phyloP scores from a whole-genome alignment of 2,113 vertebrate species.

The Pelodiscus sinensis region DNA sequence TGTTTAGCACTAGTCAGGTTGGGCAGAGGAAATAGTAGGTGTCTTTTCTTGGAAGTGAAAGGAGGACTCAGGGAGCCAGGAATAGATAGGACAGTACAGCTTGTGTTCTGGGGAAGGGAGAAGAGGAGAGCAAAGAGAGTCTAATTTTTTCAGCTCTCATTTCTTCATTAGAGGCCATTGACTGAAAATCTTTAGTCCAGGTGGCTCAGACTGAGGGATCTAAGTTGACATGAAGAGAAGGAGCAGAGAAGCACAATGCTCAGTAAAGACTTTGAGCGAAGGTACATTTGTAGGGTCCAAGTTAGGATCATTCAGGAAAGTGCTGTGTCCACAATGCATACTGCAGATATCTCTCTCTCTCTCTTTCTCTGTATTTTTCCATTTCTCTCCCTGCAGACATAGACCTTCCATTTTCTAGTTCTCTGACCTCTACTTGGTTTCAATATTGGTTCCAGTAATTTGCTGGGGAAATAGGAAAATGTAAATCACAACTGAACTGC shows the following conservation, averaged over 20 bases:
- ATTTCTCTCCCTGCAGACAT: not conserved
- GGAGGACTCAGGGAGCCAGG: not conserved
- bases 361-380: not conserved
- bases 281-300: not conserved
- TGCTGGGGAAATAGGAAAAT: not conserved
- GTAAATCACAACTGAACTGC: not conserved
- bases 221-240: not conserved
- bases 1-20: not conserved
- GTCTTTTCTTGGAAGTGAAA: not conserved
- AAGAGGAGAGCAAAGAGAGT: not conserved
- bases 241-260: not conserved
- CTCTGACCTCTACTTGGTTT: not conserved
- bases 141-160: not conserved
- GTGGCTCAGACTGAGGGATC: not conserved
- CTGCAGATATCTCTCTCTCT: not conserved
- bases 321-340: not conserved
- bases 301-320: not conserved
- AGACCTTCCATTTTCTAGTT: not conserved
- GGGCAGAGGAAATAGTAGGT: not conserved
- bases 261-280: not conserved
- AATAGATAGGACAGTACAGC: not conserved
- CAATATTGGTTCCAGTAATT: not conserved
- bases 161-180: not conserved
- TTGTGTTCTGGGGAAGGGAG: not conserved
- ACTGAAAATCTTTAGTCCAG: not conserved